phyloP scores from a whole-genome alignment of 2,113 vertebrate species.

The Riparia riparia region DNA sequence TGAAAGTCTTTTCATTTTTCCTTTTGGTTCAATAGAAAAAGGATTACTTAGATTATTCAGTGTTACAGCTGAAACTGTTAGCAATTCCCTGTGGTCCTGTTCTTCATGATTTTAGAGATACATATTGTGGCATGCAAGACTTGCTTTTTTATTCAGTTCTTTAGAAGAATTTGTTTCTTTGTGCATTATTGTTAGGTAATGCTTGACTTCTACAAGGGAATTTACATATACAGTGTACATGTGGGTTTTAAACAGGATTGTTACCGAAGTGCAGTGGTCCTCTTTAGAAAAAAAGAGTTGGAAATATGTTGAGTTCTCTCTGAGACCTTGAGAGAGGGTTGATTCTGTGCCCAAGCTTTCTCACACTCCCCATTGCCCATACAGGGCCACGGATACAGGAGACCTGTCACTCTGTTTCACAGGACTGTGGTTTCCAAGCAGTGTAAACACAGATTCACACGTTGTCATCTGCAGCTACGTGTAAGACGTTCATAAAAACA shows the following conservation, averaged over 20 bases:
- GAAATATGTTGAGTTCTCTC: not conserved
- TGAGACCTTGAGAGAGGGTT: not conserved
- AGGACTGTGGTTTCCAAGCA: not conserved
- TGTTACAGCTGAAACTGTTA: conserved; percentile 58
- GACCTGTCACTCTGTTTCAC: not conserved
- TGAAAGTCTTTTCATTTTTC: conserved; percentile 74
- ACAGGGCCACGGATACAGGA: not conserved
- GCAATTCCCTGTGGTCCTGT: not conserved
- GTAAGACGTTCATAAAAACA: not conserved
- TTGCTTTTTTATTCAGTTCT: not conserved
- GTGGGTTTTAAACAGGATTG: not conserved
- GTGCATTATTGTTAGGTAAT: not conserved
- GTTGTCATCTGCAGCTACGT: not conserved
- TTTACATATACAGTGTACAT: not conserved
- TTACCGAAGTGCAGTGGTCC: not conserved
- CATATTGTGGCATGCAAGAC: not conserved
- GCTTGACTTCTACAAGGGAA: not conserved
- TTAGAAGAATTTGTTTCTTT: not conserved
- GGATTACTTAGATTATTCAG: conserved; percentile 64
- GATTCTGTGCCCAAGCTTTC: not conserved
- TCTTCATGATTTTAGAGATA: not conserved
- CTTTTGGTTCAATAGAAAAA: conserved; percentile 70
- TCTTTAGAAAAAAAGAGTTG: not conserved
- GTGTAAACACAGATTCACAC: conserved; percentile 16
- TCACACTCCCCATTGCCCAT: accelerated